Conservation (phyloP, 2,797 vertebrate genomes). For the Ptychobarbus kaznakovi region DNA sequence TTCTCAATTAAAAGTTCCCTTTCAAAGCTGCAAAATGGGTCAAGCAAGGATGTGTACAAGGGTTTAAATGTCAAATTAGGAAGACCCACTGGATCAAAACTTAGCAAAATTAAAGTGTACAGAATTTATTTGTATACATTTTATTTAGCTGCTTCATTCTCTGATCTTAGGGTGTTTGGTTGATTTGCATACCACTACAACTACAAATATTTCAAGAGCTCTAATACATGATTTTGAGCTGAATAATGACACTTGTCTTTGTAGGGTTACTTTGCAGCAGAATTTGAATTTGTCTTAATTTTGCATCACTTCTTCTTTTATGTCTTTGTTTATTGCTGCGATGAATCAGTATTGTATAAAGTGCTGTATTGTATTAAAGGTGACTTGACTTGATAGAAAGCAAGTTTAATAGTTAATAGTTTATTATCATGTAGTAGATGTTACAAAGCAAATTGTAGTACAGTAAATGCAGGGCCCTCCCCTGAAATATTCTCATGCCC, state of each 20-base stretch:
- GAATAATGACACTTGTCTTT: background rate
- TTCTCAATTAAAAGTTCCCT: background rate
- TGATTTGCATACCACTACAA: background rate
- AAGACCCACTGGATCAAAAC: background rate
- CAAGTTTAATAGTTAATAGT: conserved; percentile 14
- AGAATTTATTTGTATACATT: background rate
- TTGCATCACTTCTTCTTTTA: background rate
- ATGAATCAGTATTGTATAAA: background rate
- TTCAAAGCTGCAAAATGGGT: conserved; percentile 11
- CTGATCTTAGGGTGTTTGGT: background rate
- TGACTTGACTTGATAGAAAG: background rate
- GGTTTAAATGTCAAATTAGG: background rate
- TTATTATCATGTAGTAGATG: background rate
- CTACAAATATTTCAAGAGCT: background rate
- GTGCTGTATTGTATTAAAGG: background rate
- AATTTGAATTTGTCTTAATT: background rate
- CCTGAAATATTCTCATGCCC: background rate
- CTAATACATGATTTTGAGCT: background rate
- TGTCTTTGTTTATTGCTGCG: background rate
- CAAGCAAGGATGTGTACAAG: background rate
- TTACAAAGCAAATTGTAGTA: conserved; percentile 16
- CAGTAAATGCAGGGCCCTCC: background rate
- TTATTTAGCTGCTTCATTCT: background rate
- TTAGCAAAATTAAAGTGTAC: background rate
- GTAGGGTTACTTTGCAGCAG: background rate